Conservation (phyloP, 2,888 invertebrate genomes). For the Drosophila melanosoma region DNA sequence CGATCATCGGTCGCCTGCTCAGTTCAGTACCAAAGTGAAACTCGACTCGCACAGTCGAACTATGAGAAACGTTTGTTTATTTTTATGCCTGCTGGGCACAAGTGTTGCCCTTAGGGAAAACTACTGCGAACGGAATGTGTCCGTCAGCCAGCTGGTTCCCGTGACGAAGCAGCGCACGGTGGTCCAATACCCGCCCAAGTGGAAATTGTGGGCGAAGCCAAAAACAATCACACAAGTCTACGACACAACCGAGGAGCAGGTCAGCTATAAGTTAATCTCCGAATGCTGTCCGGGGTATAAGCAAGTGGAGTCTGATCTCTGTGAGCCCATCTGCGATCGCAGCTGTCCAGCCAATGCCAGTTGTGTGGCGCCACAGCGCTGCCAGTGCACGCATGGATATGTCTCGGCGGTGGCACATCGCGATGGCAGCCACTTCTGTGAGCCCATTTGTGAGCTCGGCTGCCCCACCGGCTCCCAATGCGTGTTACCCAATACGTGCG, state of each 20-base stretch:
- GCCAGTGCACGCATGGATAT: constrained; percentile 73
- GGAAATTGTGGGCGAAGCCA: constrained; percentile 60
- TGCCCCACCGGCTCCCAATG: constrained; percentile 67
- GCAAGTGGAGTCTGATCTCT: constrained; percentile 58
- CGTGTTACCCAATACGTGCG: constrained; percentile 73
- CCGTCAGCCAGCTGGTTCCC: constrained; percentile 37
- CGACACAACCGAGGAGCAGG: constrained; percentile 52
- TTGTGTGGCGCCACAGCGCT: constrained; percentile 75
- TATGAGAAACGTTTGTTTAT: constrained; percentile 8
- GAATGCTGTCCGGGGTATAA: constrained; percentile 74
- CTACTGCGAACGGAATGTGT: constrained; percentile 65
- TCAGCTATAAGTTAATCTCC: constrained; percentile 49
- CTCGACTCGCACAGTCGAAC: constrained; percentile 44
- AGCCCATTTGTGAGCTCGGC: constrained; percentile 67
- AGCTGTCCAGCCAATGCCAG: constrained; percentile 72
- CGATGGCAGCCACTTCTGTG: constrained; percentile 69
- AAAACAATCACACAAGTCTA: constrained; percentile 58
- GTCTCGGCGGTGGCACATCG: constrained; percentile 56
- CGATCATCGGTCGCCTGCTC: constrained; percentile 13
- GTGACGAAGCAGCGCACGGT: constrained; percentile 67
- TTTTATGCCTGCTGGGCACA: constrained; percentile 40
- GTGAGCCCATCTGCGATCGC: constrained; percentile 72
- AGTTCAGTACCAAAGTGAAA: constrained; percentile 50
- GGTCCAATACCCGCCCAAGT: constrained; percentile 50
- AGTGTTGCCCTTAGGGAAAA: constrained; percentile 47